Conservation (phyloP, 53 echinoderm and acorn worm genomes). For the Echinometra lucunter region DNA sequence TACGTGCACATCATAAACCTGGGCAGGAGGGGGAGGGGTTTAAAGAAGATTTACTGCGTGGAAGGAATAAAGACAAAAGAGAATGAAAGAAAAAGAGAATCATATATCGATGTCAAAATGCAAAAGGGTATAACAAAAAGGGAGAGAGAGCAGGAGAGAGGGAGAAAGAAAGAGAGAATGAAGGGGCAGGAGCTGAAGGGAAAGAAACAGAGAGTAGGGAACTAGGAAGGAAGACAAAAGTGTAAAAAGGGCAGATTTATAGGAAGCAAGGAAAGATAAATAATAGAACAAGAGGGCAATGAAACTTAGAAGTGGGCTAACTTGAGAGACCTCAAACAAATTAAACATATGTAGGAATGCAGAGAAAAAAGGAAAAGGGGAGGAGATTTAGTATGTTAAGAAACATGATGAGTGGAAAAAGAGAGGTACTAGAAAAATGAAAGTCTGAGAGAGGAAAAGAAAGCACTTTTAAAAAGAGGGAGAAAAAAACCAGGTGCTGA, state of each 20-base stretch:
- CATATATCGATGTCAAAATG: background rate
- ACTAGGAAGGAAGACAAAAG: no score
- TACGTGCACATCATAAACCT: background rate
- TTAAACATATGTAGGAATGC: background rate
- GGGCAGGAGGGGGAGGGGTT: background rate
- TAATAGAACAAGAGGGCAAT: background rate
- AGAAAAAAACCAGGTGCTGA: slow-evolving; percentile 21
- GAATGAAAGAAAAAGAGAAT: background rate
- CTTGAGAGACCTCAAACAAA: background rate
- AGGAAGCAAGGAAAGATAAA: background rate
- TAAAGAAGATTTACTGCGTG: background rate
- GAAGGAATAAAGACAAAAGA: background rate
- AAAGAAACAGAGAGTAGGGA: background rate
- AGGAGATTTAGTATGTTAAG: background rate
- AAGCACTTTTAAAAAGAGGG: background rate
- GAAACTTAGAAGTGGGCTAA: background rate
- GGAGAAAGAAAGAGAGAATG: background rate
- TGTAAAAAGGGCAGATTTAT: no score
- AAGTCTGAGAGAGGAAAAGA: background rate
- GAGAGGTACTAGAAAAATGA: background rate
- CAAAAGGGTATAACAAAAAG: background rate
- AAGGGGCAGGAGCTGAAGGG: background rate
- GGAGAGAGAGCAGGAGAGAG: background rate
- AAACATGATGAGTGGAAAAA: background rate
- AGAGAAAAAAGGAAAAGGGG: background rate